Evolutionary conservation across 2,888 invertebrate genomes (phyloP).

Genomic region (Geotrupes spiniger): DNA sequence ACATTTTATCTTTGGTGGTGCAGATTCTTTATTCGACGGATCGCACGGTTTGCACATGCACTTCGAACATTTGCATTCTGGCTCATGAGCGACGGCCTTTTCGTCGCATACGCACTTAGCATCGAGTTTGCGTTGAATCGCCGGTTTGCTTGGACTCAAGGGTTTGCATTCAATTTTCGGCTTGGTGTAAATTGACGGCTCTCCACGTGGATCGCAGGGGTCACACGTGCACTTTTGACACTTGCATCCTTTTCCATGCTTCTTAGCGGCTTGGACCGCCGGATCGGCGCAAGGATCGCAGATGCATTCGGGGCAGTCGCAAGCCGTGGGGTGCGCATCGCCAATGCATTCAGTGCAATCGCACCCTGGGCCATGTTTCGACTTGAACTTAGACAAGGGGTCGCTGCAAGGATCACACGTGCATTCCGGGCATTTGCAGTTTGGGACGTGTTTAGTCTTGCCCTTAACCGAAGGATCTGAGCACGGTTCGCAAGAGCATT

Average conservation of each 20-base stretch:
- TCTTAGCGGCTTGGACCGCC: background rate
- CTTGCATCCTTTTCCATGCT: constrained; percentile 4
- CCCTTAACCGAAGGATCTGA: background rate
- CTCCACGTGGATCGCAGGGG: constrained; percentile 3
- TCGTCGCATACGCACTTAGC: no score
- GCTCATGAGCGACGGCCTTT: no score
- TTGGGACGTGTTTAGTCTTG: constrained; percentile 2
- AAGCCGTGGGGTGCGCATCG: background rate
- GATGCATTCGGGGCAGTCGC: constrained; percentile 1
- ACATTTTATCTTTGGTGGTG: background rate
- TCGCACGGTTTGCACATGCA: no score
- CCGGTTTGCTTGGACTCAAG: no score
- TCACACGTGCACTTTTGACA: constrained; percentile 12
- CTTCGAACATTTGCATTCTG: no score
- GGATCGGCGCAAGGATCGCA: constrained; percentile 3
- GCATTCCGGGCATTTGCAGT: constrained; percentile 15
- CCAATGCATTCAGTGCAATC: constrained; percentile 16
- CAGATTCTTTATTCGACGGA: background rate
- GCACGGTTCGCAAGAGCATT: background rate
- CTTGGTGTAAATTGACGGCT: background rate
- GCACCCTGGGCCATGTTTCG: constrained; percentile 14
- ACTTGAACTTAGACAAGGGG: background rate
- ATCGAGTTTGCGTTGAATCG: no score
- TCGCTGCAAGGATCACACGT: constrained; percentile 9
- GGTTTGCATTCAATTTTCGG: no score